A percentile compares a stretch with the other conserved stretches of the same genome.
phyloP scores from a whole-genome alignment of 2,113 vertebrate genomes.

The Lepisosteus osseus region DNA sequence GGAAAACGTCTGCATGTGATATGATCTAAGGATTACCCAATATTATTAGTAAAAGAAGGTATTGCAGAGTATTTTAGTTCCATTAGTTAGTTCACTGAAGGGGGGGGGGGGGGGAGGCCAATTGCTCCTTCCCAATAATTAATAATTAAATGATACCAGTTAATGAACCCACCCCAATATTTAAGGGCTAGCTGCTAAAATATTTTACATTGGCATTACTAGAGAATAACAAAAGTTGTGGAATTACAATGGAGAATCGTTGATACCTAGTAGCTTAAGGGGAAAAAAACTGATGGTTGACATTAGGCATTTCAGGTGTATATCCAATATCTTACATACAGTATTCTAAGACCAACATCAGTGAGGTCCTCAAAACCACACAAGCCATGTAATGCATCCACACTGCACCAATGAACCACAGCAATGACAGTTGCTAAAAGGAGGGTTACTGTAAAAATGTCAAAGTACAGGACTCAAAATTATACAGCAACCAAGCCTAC shows the following conservation, averaged over 20 bases:
- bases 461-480: background rate
- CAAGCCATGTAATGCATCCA: background rate
- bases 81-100: background rate
- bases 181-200: no score
- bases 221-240: constrained; percentile 2
- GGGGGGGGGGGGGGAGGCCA: no score
- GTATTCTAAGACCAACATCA: background rate
- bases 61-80: background rate
- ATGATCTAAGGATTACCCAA: background rate
- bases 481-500: background rate
- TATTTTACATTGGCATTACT: no score
- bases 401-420: background rate
- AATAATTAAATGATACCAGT: background rate
- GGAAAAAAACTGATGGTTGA: no score
- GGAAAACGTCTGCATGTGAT: background rate
- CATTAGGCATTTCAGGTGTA: no score
- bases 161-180: no score
- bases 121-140: no score
- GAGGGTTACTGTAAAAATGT: background rate
- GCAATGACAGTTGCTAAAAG: background rate
- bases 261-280: background rate
- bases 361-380: constrained; percentile 6
- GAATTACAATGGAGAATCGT: background rate
- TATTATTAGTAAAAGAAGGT: background rate
- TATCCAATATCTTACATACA: no score